phyloP scores from a whole-genome alignment of 2,797 vertebrate genomes.

The Xiphophorus birchmanni region DNA sequence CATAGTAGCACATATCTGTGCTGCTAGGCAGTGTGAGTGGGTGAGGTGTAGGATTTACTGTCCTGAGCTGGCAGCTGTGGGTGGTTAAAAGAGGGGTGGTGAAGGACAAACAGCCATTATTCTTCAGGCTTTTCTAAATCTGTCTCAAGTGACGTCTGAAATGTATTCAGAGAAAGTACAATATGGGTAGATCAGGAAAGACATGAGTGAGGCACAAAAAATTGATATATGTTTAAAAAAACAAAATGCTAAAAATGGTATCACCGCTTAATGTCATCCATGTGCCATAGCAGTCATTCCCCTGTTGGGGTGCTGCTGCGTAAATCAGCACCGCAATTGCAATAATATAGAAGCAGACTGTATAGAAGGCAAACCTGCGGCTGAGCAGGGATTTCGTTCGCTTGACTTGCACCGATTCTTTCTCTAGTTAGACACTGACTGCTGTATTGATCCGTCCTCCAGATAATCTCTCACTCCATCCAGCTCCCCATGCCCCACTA shows the following conservation, averaged over 20 bases:
- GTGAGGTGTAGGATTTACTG: conserved; percentile 76
- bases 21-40: conserved; percentile 58
- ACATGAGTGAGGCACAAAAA: conserved; percentile 21
- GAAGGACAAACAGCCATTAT: conserved; percentile 71
- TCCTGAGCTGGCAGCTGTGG: conserved; percentile 76
- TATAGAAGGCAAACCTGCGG: conserved; percentile 60
- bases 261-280: conserved; percentile 23
- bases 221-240: neutral
- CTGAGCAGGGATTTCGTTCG: conserved; percentile 76
- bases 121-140: conserved; percentile 64
- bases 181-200: conserved; percentile 46
- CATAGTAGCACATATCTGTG: conserved; percentile 53
- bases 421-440: conserved; percentile 80
- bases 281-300: conserved; percentile 7
- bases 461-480: conserved; percentile 68
- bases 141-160: conserved; percentile 59
- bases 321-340: conserved; percentile 5
- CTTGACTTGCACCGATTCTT: conserved; percentile 81
- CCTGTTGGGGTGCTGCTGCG: conserved; percentile 49
- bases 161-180: conserved; percentile 68
- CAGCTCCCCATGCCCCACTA: conserved; percentile 50
- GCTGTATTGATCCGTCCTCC: conserved; percentile 79
- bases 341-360: conserved; percentile 41
- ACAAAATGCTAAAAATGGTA: conserved; percentile 35
- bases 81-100: conserved; percentile 70